Base-by-base conservation (phyloP, 64 coral and sea anemone genomes). In the Orbicella faveolata region DNA sequence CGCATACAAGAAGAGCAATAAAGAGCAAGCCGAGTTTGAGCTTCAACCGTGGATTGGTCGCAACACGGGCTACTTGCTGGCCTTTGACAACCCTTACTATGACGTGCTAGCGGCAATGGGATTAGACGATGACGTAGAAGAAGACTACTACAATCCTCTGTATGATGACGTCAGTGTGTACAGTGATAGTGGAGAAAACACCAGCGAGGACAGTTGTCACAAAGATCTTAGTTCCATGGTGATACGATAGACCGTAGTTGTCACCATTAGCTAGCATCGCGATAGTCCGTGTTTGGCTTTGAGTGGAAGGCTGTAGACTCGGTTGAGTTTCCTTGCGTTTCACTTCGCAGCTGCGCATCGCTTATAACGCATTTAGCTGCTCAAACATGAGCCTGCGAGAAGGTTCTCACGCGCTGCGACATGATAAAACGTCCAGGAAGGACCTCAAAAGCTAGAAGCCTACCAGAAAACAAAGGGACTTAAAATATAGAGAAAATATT, bases 51-150 rank as follows among this genome's bases (percentile, higher is more conserved):
- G 94, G 53, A 89, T 90, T 0, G 87, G 91, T 12, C 97, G 93
- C n/a, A 91, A 80, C 19, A 88, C 88, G 35, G 90, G 94, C 79
- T 92, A 96, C 75, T 76, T 92, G 20, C 91, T 99, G 35, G 97
- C 94, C 5, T 99, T 99, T 34, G 97, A 99, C 74, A 99, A 99
- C 61, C 97, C 94, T 13, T 99, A 99, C 23, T 99, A 99, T 85
- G 97, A 99, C 75, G 94, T 99, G 17, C 57, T 99, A 3, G 97
- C 97, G 1, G 97, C 92, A 53, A 99, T 99, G 97, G 97, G 94
- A 5, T 75, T 96, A 12, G 97, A 99, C 79, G 97, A 99, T 79
- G 97, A 99, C 57, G 90, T 99, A 36, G 97, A 99, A 69, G 97
- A 99, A 17, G 97, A 99, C 51, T 99, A 92, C 44, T 89, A 83